Conservation (phyloP, 2,113 vertebrate species). For the Toxotes chatareus region DNA sequence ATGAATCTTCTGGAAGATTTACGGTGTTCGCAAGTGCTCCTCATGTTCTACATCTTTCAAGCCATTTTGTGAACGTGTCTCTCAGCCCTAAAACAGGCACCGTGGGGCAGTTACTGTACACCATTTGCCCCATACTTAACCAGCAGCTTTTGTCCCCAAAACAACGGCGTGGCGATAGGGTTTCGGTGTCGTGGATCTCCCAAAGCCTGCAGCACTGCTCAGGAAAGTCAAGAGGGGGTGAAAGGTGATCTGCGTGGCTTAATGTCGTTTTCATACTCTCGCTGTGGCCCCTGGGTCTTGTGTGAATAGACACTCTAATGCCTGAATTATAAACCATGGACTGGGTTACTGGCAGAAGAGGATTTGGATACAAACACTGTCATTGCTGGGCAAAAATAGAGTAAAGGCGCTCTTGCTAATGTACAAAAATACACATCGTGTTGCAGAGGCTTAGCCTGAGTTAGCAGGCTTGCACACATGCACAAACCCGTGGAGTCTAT, state of each 20-base stretch:
- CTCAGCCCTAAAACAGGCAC: constrained; percentile 47
- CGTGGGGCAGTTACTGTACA: constrained; percentile 59
- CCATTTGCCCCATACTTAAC: constrained; percentile 64
- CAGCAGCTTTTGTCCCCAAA: constrained; percentile 75
- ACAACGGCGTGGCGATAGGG: constrained; percentile 76
- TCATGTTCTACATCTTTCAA: constrained; percentile 55
- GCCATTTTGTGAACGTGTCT: constrained; percentile 49
- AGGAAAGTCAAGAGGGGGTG: constrained; percentile 65
- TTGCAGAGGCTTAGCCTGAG: constrained; percentile 14
- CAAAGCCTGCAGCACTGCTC: constrained; percentile 63
- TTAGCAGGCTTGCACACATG: constrained; percentile 26
- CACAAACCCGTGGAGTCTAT: constrained; percentile 16
- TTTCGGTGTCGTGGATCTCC: constrained; percentile 71
- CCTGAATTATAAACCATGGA: constrained; percentile 44
- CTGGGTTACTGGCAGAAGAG: constrained; percentile 37
- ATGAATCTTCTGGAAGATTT: constrained; percentile 33
- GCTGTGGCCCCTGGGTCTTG: constrained; percentile 60
- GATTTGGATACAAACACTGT: constrained; percentile 32
- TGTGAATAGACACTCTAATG: constrained; percentile 59
- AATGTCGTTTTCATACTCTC: constrained; percentile 73
- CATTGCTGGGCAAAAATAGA: constrained; percentile 27
- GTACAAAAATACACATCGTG: constrained; percentile 27
- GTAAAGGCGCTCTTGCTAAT: constrained; percentile 10
- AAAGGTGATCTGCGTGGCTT: constrained; percentile 79
- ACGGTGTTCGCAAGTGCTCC: constrained; percentile 15